Conservation (phyloP, 2,113 vertebrate species). For the Okapia johnstoni region DNA sequence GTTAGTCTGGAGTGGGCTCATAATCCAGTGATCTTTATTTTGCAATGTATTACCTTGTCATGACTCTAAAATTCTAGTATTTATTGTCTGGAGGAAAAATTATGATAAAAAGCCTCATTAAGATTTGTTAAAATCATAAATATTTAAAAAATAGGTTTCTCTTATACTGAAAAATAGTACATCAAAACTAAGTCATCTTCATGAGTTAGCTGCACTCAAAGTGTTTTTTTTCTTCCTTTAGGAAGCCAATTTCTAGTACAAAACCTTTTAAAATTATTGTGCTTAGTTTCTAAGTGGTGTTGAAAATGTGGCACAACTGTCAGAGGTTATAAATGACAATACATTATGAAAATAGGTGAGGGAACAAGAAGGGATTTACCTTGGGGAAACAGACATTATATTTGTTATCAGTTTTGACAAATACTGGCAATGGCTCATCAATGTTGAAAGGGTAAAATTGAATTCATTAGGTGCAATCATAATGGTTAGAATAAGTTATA, state of each 20-base stretch:
- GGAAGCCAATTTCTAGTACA: neutral
- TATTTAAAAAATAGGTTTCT: neutral
- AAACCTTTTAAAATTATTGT: neutral
- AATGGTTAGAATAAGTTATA: slow-evolving; percentile 36
- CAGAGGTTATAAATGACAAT: slow-evolving; percentile 5
- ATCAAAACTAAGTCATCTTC: slow-evolving; percentile 1
- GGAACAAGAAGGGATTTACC: neutral
- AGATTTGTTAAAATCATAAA: slow-evolving; percentile 29
- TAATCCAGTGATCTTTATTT: neutral
- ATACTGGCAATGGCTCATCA: neutral
- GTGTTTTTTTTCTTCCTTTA: neutral
- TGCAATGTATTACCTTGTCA: neutral
- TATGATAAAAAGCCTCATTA: slow-evolving; percentile 23
- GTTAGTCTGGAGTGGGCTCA: neutral
- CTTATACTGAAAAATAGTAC: neutral
- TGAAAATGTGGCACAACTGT: slow-evolving; percentile 18
- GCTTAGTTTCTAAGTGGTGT: neutral
- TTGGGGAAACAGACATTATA: neutral
- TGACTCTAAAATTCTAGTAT: neutral
- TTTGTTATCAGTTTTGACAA: slow-evolving; percentile 22
- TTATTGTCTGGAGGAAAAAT: slow-evolving; percentile 23
- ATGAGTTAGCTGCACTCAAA: slow-evolving; percentile 6
- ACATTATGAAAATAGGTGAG: neutral
- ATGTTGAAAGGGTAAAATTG: slow-evolving; percentile 21
- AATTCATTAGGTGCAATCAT: slow-evolving; percentile 21